Evolutionary conservation across 2,888 invertebrate species (phyloP).

Genomic region (Apodemia duryi): DNA sequence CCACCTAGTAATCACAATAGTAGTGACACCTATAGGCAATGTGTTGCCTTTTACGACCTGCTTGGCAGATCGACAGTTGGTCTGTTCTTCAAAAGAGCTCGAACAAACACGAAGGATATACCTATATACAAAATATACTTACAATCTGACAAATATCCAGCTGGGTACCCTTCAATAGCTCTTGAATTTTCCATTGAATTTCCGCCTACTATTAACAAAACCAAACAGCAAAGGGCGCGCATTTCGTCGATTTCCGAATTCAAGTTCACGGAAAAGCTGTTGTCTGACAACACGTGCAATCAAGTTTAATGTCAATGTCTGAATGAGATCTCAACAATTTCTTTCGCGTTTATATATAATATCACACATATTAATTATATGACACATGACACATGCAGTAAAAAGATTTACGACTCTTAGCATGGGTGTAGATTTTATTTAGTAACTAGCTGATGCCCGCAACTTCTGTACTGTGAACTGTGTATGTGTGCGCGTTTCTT

Average conservation of each 20-base stretch:
- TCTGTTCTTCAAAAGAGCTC: too few species aligned
- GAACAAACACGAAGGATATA: too few species aligned
- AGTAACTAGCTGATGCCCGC: too few species aligned
- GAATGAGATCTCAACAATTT: not conserved
- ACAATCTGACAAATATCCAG: constrained; percentile 56
- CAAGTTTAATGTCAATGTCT: not conserved
- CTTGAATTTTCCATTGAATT: constrained; percentile 45
- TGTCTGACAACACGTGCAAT: not conserved
- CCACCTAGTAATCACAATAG: too few species aligned
- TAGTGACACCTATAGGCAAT: too few species aligned
- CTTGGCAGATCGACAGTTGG: too few species aligned
- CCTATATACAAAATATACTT: constrained; percentile 35
- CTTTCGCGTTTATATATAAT: not conserved
- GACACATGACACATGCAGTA: too few species aligned
- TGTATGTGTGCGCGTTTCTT: too few species aligned
- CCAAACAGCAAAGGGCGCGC: constrained; percentile 21
- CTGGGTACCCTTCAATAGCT: constrained; percentile 50
- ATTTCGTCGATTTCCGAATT: not conserved
- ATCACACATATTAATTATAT: not conserved
- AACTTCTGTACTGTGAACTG: too few species aligned
- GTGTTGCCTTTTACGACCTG: too few species aligned
- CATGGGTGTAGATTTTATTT: too few species aligned
- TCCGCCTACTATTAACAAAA: constrained; percentile 33
- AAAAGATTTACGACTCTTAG: too few species aligned
- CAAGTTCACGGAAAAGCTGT: not conserved